Percentiles rank a stretch among this genome's conserved stretches.
These are phyloP conservation scores for Phoxinus phoxinus DNA, from an alignment of 2,113 vertebrate genomes.

Conservation along the genomic window DNA sequence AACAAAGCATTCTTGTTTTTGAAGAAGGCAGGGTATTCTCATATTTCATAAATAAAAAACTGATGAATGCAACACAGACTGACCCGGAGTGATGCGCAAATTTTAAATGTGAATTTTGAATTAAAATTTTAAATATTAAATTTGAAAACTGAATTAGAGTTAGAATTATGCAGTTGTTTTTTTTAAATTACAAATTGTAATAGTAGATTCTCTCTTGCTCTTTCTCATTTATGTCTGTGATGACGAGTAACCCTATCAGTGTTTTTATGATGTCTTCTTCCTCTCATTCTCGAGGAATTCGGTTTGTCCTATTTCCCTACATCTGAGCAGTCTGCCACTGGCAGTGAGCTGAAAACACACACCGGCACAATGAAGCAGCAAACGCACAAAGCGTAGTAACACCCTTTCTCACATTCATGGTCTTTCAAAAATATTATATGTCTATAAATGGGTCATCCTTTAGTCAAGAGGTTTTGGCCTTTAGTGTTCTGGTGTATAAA, in stretches of 20 bases:
- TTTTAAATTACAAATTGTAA: background rate
- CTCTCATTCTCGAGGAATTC: background rate
- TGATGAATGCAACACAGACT: no score
- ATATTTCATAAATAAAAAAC: no score
- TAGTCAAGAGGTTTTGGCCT: constrained; percentile 11
- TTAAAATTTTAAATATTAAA: background rate
- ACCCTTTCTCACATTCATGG: background rate
- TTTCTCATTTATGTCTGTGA: background rate
- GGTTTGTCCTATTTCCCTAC: background rate
- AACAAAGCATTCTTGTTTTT: no score
- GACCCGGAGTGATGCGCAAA: no score
- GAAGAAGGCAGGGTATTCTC: no score
- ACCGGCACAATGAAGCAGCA: constrained; percentile 10
- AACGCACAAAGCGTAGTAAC: background rate
- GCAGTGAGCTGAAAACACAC: background rate
- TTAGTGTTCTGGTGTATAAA: background rate
- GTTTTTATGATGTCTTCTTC: background rate
- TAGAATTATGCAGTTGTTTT: background rate
- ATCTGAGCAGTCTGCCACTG: constrained; percentile 6
- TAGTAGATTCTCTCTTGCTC: background rate
- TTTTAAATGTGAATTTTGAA: background rate
- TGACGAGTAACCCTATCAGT: background rate
- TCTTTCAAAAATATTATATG: constrained; percentile 4
- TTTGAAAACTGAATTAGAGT: background rate
- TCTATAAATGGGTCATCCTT: constrained; percentile 27